These are phyloP conservation scores for Papilio machaon DNA, from an alignment of 1,140 invertebrate genomes.

Conservation along the genomic window DNA sequence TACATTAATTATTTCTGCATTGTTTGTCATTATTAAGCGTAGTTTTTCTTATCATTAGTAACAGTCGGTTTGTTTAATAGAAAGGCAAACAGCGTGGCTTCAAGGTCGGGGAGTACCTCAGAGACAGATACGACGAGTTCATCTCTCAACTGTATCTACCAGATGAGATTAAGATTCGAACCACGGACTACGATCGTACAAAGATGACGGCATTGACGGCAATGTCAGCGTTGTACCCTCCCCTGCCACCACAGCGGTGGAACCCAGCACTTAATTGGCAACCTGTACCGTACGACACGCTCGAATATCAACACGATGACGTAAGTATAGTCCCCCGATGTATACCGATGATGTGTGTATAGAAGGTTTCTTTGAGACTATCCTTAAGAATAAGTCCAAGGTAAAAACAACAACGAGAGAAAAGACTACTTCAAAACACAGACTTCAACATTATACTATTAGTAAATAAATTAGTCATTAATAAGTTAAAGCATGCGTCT, in stretches of 20 bases:
- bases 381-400: neutral
- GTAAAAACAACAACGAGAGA: neutral
- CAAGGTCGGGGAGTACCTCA: conserved; percentile 73
- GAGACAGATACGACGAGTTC: conserved; percentile 68
- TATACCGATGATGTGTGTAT: too few relatives aligned
- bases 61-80: conserved; percentile 54
- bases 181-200: conserved; percentile 83
- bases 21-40: conserved; percentile 9
- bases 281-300: conserved; percentile 81
- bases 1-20: conserved; percentile 21
- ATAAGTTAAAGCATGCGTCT: neutral
- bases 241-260: conserved; percentile 76
- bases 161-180: conserved; percentile 79
- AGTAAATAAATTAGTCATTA: neutral
- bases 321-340: conserved; percentile 63
- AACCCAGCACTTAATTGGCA: conserved; percentile 81
- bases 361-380: too few relatives aligned
- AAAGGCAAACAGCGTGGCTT: conserved; percentile 78
- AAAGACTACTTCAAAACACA: too few relatives aligned
- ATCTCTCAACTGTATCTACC: conserved; percentile 72
- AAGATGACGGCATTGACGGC: conserved; percentile 83
- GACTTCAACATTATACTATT: neutral
- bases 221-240: conserved; percentile 83
- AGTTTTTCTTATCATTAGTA: conserved; percentile 24
- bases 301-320: conserved; percentile 72